These are phyloP conservation scores for Ips typographus DNA, from an alignment of 1,140 invertebrate species.

Conservation along the genomic window DNA sequence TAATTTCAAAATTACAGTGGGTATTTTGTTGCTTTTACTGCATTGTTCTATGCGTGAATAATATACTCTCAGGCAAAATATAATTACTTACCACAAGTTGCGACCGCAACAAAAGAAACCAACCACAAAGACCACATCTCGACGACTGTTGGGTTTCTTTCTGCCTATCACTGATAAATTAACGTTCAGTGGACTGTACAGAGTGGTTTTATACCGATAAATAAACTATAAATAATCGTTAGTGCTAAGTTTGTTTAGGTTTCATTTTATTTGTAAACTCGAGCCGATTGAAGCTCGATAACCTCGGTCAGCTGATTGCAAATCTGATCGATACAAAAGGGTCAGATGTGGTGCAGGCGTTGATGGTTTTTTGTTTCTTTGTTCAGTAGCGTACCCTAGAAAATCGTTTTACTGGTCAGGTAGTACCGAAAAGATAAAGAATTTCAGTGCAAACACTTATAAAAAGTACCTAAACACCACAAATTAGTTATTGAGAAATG, in stretches of 20 bases:
- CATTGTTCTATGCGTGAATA: no score
- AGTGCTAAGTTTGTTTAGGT: constrained; percentile 16
- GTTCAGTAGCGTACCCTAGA: no score
- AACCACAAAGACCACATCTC: constrained; percentile 23
- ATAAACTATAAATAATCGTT: constrained; percentile 14
- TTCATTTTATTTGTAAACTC: constrained; percentile 22
- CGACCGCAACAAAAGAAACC: background rate
- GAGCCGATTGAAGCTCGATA: background rate
- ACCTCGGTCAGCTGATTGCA: background rate
- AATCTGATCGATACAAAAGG: background rate
- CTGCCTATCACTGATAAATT: background rate
- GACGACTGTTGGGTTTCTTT: background rate
- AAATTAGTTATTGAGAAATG: no score
- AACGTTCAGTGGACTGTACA: background rate
- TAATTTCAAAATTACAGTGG: no score
- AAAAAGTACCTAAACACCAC: no score
- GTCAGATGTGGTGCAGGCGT: background rate
- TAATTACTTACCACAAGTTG: constrained; percentile 16
- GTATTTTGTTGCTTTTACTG: no score
- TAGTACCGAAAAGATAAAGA: no score
- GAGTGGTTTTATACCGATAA: background rate
- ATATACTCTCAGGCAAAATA: background rate
- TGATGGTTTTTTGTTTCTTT: background rate
- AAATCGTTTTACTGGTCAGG: no score
- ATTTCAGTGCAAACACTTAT: no score